Percentiles rank a stretch among this genome's conserved stretches.
Evolutionary conservation across 2,113 vertebrate genomes (phyloP).

Genomic region (Turnix velox): DNA sequence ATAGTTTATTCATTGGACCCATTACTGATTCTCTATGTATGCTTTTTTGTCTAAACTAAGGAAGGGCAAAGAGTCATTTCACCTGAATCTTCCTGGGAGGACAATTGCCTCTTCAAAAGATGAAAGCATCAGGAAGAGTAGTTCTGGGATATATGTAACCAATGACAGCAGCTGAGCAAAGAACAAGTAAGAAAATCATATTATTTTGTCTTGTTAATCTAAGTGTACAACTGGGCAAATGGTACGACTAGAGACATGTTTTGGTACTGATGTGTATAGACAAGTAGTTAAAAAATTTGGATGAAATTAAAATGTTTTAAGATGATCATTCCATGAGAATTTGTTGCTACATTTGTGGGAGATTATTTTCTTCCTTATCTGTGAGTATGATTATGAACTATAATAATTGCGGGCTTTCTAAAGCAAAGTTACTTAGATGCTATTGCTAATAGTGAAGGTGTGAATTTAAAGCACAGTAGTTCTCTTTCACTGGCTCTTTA

Average conservation of each 20-base stretch:
- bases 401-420: slow-evolving; percentile 7
- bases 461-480: not conserved
- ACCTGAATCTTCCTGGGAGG: slow-evolving; percentile 23
- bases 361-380: slow-evolving; percentile 25
- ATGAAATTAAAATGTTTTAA: slow-evolving; percentile 8
- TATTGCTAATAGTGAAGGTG: not conserved
- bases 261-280: not conserved
- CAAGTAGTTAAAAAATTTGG: not conserved
- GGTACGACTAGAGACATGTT: not conserved
- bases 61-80: slow-evolving; percentile 60
- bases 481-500: not conserved
- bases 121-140: slow-evolving; percentile 59
- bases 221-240: not conserved
- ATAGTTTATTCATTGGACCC: not conserved
- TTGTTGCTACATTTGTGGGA: slow-evolving; percentile 11
- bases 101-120: slow-evolving; percentile 48
- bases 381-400: not conserved
- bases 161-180: slow-evolving; percentile 64
- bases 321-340: slow-evolving; percentile 11
- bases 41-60: slow-evolving; percentile 64
- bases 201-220: not conserved
- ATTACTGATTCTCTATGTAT: slow-evolving; percentile 28
- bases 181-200: slow-evolving; percentile 64
- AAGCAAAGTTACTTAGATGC: not conserved
- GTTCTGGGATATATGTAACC: slow-evolving; percentile 65